These are phyloP conservation scores for Heliangelus exortis DNA, from an alignment of 2,797 vertebrate species.

Conservation along the genomic window DNA sequence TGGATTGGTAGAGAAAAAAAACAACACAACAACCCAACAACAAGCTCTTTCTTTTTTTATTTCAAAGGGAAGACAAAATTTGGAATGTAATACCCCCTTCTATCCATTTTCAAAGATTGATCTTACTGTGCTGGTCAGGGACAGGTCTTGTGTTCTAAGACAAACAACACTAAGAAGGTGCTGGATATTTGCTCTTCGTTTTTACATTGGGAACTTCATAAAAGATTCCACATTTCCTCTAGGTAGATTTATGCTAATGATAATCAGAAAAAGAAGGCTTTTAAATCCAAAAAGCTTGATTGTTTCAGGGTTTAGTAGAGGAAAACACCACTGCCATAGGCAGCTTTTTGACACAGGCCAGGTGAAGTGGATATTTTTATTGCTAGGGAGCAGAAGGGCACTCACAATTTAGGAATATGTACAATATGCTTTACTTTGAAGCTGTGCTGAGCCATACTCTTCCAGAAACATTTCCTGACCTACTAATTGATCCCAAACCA, in stretches of 20 bases:
- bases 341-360: not conserved
- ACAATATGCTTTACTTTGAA: not conserved
- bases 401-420: not conserved
- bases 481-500: constrained; percentile 43
- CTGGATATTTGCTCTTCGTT: not conserved
- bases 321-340: not conserved
- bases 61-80: not conserved
- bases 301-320: not conserved
- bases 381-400: not conserved
- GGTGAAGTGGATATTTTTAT: constrained; percentile 7
- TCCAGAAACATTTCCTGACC: constrained; percentile 36
- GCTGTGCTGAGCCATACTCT: not conserved
- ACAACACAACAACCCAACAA: too few relatives aligned
- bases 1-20: not conserved
- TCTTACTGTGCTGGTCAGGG: not conserved
- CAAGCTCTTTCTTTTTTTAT: not conserved
- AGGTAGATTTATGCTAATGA: not conserved
- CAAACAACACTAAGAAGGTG: not conserved
- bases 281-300: not conserved
- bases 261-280: not conserved
- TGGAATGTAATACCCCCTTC: not conserved
- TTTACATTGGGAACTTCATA: not conserved
- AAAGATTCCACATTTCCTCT: not conserved
- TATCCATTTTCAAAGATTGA: not conserved
- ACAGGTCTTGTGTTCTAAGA: not conserved